Conservation (phyloP, 2,113 vertebrate species). For the Cyprinodon variegatus region DNA sequence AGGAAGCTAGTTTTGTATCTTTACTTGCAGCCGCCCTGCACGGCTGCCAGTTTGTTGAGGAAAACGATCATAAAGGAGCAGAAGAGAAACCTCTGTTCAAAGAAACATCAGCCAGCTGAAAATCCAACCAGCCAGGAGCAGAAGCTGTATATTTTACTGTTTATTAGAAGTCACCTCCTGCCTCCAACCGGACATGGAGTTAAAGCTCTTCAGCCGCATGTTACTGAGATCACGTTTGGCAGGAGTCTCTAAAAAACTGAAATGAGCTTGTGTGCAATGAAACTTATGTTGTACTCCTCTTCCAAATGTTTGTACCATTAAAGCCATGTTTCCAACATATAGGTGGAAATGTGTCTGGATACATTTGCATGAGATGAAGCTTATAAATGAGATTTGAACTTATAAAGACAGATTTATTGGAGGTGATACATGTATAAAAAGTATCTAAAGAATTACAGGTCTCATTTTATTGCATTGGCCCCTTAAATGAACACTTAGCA, state of each 20-base stretch:
- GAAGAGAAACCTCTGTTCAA: background rate
- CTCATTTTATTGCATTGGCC: conserved; percentile 62
- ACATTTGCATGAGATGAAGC: background rate
- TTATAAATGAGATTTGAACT: background rate
- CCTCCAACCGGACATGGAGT: conserved; percentile 6
- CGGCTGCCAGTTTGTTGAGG: background rate
- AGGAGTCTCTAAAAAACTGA: too few relatives aligned
- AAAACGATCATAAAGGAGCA: background rate
- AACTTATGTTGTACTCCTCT: background rate
- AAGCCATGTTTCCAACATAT: too few relatives aligned
- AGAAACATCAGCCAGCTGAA: background rate
- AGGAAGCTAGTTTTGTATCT: background rate
- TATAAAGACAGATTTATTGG: background rate
- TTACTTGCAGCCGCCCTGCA: background rate
- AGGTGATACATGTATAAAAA: conserved; percentile 3
- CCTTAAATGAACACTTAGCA: conserved; percentile 37
- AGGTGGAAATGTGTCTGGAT: background rate
- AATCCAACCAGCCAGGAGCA: background rate
- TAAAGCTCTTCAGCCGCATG: background rate
- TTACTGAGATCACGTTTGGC: too few relatives aligned
- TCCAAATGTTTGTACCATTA: background rate
- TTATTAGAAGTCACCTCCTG: too few relatives aligned
- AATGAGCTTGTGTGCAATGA: background rate
- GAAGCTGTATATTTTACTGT: background rate
- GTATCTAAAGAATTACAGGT: conserved; percentile 38